Evolutionary conservation across 2,113 vertebrate species (phyloP).

Genomic region (Ctenomys sociabilis): DNA sequence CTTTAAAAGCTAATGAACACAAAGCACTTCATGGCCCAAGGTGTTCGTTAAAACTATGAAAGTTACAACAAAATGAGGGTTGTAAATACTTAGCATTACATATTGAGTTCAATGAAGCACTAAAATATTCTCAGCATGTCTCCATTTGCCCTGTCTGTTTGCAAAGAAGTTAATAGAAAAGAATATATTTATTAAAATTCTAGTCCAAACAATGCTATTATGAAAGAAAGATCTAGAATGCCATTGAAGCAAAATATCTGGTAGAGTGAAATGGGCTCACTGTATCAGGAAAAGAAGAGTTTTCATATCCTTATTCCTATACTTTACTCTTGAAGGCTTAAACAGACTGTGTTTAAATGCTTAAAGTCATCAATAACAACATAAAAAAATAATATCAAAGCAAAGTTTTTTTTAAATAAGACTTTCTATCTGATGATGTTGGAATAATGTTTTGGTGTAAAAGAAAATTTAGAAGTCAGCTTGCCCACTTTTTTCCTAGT

Average conservation of each 20-base stretch:
- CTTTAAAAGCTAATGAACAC: conserved; percentile 58
- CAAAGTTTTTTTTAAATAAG: neutral
- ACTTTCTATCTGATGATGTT: neutral
- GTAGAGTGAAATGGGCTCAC: neutral
- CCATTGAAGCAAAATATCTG: conserved; percentile 41
- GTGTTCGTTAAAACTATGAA: conserved; percentile 55
- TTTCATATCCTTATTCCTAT: conserved; percentile 35
- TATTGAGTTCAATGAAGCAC: conserved; percentile 35
- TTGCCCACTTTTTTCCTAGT: neutral
- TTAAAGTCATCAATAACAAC: conserved; percentile 54
- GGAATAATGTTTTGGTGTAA: conserved; percentile 29
- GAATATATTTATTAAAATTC: conserved; percentile 10
- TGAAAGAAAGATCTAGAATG: conserved; percentile 40
- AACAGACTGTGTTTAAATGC: conserved; percentile 14
- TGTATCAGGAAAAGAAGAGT: neutral
- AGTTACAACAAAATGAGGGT: conserved; percentile 20
- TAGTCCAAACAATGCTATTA: conserved; percentile 64
- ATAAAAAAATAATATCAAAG: neutral
- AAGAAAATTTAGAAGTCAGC: neutral
- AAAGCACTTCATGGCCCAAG: conserved; percentile 45
- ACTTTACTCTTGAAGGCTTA: conserved; percentile 47
- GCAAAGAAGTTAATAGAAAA: conserved; percentile 56
- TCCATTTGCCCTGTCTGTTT: conserved; percentile 60
- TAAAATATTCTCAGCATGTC: conserved; percentile 64
- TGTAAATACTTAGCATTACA: conserved; percentile 17